Conservation (phyloP, 2,113 vertebrate genomes). For the Gymnogyps californianus region DNA sequence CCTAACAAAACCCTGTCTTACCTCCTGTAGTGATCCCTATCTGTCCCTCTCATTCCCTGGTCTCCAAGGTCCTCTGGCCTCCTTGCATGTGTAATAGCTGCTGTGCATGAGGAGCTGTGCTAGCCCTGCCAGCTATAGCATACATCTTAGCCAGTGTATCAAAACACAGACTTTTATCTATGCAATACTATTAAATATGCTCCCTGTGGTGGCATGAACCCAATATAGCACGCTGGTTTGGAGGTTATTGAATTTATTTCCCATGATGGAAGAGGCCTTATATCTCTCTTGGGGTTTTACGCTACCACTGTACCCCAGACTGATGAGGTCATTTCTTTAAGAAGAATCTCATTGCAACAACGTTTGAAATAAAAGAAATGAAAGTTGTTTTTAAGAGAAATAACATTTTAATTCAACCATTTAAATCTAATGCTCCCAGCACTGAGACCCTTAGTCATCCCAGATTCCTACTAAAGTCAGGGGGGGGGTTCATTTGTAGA, state of each 20-base stretch:
- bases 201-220: background rate
- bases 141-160: background rate
- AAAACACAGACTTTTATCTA: background rate
- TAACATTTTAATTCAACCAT: slow-evolving; percentile 56
- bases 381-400: slow-evolving; percentile 21
- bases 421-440: slow-evolving; percentile 4
- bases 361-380: slow-evolving; percentile 32
- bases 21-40: background rate
- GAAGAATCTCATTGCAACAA: background rate
- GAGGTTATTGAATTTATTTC: slow-evolving; percentile 28
- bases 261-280: background rate
- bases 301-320: background rate
- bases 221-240: background rate
- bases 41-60: background rate
- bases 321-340: slow-evolving; percentile 7
- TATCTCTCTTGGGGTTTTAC: background rate
- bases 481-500: background rate
- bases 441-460: background rate
- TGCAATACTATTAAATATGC: background rate
- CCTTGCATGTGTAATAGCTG: background rate
- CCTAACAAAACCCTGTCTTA: background rate
- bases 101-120: background rate
- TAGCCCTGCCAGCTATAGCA: background rate
- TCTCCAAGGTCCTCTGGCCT: background rate
- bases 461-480: background rate